Conservation (phyloP, 2,888 invertebrate species). For the Tortrix viridana region DNA sequence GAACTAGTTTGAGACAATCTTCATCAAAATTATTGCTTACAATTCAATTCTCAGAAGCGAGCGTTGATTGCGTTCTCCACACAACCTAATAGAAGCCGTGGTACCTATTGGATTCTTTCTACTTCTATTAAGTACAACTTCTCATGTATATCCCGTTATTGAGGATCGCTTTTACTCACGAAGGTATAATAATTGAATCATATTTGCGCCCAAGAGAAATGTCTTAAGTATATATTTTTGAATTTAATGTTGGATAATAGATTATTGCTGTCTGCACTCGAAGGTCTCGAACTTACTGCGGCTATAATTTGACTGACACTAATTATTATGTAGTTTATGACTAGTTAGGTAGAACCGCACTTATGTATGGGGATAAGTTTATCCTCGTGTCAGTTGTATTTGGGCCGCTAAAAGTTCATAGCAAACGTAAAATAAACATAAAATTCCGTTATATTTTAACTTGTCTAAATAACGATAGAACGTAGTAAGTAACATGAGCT, state of each 20-base stretch:
- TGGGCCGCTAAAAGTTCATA: conserved; percentile 2
- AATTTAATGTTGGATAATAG: no score
- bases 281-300: no score
- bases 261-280: no score
- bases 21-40: conserved; percentile 45
- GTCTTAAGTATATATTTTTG: no score
- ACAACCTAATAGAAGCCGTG: conserved; percentile 38
- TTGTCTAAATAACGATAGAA: background rate
- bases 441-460: conserved; percentile 6
- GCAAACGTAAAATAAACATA: background rate
- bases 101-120: conserved; percentile 39
- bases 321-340: no score
- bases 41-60: conserved; percentile 49
- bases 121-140: conserved; percentile 41
- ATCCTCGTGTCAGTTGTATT: no score
- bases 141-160: conserved; percentile 31
- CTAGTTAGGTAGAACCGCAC: no score
- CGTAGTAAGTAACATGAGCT: no score
- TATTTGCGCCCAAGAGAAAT: no score
- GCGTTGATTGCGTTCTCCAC: conserved; percentile 49
- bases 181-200: background rate
- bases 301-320: no score
- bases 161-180: conserved; percentile 35
- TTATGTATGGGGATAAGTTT: no score
- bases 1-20: conserved; percentile 38